Conservation (phyloP, 1,140 invertebrate genomes). For the Paraescarpia echinospica region DNA sequence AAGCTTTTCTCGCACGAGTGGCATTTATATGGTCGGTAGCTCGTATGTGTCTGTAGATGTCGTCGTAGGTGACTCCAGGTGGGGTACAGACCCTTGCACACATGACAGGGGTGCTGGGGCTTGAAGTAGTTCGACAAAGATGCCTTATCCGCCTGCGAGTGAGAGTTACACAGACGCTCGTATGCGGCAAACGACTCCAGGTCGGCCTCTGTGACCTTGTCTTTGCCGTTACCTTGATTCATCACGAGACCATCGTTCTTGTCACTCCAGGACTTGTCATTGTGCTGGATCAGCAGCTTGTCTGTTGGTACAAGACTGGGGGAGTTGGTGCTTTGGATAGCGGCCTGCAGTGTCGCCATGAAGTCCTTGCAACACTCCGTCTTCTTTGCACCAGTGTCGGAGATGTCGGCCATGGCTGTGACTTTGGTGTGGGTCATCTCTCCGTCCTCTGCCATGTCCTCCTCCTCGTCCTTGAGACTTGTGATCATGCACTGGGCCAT, state of each 20-base stretch:
- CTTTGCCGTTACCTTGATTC: not conserved
- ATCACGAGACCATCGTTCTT: not conserved
- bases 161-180: slow-evolving; percentile 8
- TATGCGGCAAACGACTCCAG: slow-evolving; percentile 13
- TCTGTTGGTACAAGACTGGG: not conserved
- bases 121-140: not conserved
- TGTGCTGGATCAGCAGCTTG: not conserved
- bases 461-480: not conserved
- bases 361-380: not conserved
- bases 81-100: slow-evolving; percentile 23
- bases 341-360: not conserved
- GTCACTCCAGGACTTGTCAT: not conserved
- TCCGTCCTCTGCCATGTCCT: not conserved
- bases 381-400: not conserved
- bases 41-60: slow-evolving; percentile 28
- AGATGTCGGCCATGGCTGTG: not conserved
- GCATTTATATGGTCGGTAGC: slow-evolving; percentile 29
- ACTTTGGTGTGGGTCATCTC: not conserved
- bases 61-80: slow-evolving; percentile 26
- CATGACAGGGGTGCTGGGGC: slow-evolving; percentile 18
- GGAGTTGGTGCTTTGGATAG: not conserved
- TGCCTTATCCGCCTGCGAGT: not conserved
- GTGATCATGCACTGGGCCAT: not conserved
- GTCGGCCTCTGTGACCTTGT: not conserved
- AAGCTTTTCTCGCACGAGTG: slow-evolving; percentile 26